phyloP scores from a whole-genome alignment of 2,797 vertebrate species.

The Dendrocincla fuliginosa region DNA sequence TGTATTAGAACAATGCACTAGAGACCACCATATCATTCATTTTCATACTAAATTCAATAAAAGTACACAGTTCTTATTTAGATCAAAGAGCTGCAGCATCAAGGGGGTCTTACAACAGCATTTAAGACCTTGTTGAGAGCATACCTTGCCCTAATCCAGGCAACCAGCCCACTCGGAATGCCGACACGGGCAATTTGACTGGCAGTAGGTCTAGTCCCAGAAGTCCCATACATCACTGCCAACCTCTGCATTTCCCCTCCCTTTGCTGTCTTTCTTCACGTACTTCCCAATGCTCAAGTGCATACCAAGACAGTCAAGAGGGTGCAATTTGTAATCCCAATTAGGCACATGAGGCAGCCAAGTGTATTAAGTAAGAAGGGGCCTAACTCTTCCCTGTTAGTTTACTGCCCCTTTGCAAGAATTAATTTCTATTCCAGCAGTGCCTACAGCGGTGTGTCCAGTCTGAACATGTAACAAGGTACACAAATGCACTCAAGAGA shows the following conservation, averaged over 20 bases:
- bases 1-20: not conserved
- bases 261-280: not conserved
- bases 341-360: not conserved
- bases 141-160: not conserved
- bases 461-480: not conserved
- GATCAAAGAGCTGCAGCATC: not conserved
- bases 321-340: not conserved
- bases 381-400: not conserved
- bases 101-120: not conserved
- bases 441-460: not conserved
- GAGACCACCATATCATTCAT: not conserved
- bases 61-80: not conserved
- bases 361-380: not conserved
- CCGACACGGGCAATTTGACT: not conserved
- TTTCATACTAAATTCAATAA: constrained; percentile 29
- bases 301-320: not conserved
- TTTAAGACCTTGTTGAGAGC: not conserved
- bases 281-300: not conserved
- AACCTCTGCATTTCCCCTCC: not conserved
- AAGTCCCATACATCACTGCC: not conserved
- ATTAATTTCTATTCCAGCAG: not conserved
- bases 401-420: not conserved
- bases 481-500: not conserved
- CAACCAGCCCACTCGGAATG: not conserved
- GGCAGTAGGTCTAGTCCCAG: not conserved